Evolutionary conservation across 2,888 invertebrate genomes (phyloP), one percentile per base, ranked within the genome.

Genomic region (Scrobipalpa atriplicella): DNA sequence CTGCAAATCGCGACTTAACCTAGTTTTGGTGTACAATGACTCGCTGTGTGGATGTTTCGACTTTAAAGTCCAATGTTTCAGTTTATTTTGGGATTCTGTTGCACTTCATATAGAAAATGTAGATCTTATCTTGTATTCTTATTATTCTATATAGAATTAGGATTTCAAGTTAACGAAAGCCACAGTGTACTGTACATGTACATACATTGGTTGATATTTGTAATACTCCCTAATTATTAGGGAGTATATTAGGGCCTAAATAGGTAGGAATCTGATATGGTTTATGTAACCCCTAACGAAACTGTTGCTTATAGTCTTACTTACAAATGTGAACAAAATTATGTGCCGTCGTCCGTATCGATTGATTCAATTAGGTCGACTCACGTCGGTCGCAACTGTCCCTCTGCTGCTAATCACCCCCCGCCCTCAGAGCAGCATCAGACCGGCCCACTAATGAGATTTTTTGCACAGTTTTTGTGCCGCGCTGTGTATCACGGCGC

Each of bases 1-100:
- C 75, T 77, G 74, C 72, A 80, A 82, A 81, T 81, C 79, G 77
- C 70, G 73, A 72, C 76, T 79, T 81, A 78, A 78, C 82, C 80
- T 61, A 79, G 70, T 80, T 81, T 72, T 47, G 67, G 67, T 68
- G 64, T 68, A 70, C 64, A 51, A 64, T 41, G 65, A 56, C 66
- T 60, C 39, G 62, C 52, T 61, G 63, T 64, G 61, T 39, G 52
- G 47, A 63, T 65, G 67, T 58, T 58, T 16, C 36, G 58, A 58
- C 8, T 56, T 56, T 38, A 13, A 38, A 36, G n/a, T n/a, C 13
- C 36, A 58, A 58, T n/a, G 29, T 29, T 58, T 6, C 29, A 16
- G 36, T 58, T 58, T 8, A 58, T 29, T 29, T 29, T n/a, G 13
- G 21, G 29, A 29, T n/a, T 36, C 36, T 9, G 9, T 13, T 11